Percentiles rank a stretch among this genome's conserved stretches.
Evolutionary conservation across 2,113 vertebrate species (phyloP).

Genomic region (human (Homo sapiens)): GRCh38 chr12:32631001-32631500

Average conservation of each 20-base stretch:
- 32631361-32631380: not conserved
- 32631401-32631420: not conserved
- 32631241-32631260: not conserved
- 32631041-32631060: not conserved
- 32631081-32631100: not conserved
- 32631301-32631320: not conserved
- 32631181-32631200: not conserved
- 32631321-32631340: not conserved
- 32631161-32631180: not conserved
- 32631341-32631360: not conserved
- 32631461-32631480: not conserved
- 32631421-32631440: not conserved
- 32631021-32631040: not conserved
- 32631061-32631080: not conserved
- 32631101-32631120: not conserved
- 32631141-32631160: not conserved
- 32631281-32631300: not conserved
- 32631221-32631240: not conserved
- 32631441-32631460: conserved; percentile 6
- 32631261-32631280: not conserved
- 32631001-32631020: not conserved
- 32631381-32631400: not conserved
- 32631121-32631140: not conserved
- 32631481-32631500: not conserved
- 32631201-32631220: not conserved